phyloP scores from a whole-genome alignment of 2,113 vertebrate species.

The Brachyhypopomus occidentalis region DNA sequence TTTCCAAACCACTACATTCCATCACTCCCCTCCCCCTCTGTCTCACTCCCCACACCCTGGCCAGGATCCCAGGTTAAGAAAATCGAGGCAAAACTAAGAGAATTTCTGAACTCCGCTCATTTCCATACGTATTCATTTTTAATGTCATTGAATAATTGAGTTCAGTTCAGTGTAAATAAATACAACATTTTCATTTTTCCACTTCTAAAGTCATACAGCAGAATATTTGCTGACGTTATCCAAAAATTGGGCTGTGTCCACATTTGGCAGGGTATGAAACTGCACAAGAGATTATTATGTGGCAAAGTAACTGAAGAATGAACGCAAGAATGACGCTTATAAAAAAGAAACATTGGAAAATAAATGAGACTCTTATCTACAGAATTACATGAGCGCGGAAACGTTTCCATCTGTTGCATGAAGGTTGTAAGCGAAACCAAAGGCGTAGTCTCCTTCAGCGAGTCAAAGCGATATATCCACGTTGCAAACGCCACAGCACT shows the following conservation, averaged over 20 bases:
- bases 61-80: constrained; percentile 62
- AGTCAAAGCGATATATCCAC: constrained; percentile 39
- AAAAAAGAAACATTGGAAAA: background rate
- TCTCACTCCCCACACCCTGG: constrained; percentile 64
- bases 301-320: background rate
- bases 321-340: background rate
- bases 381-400: background rate
- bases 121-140: background rate
- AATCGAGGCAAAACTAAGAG: constrained; percentile 58
- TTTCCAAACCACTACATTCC: constrained; percentile 85
- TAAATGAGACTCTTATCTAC: background rate
- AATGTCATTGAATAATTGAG: no score
- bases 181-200: background rate
- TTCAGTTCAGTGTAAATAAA: no score
- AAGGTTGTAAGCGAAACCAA: no score
- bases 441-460: background rate
- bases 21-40: constrained; percentile 69
- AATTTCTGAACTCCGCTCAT: constrained; percentile 41
- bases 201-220: constrained; percentile 4
- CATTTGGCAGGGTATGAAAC: constrained; percentile 17
- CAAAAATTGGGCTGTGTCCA: constrained; percentile 23
- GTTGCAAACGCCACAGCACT: constrained; percentile 43
- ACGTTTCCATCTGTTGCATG: background rate
- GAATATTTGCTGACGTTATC: constrained; percentile 32
- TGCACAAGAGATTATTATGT: background rate